Evolutionary conservation across 1,140 invertebrate species (phyloP), one percentile per base, ranked within the genome.

Genomic region (Galendromus occidentalis): DNA sequence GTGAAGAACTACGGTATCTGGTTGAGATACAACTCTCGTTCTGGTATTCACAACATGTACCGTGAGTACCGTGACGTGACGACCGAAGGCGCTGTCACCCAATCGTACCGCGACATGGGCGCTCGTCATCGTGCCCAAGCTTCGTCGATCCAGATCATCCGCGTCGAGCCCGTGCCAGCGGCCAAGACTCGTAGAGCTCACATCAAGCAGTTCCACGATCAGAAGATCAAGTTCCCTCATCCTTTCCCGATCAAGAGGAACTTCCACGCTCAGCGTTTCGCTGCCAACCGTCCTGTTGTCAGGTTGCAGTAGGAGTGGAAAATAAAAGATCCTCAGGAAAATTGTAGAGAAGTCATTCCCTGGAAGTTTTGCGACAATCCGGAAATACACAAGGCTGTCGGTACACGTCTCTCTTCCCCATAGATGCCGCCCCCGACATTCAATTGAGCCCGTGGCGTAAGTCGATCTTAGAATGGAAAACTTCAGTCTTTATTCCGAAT

Each of bases 21-120:
- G 94, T 78, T 99, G 73, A 83, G 95, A 70, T 83, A 82, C 75
- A 92, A 98, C 74, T 98, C 94, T 0, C 82, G 96, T 66, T 96
- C 92, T 55, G 96, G 95, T 65, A 97, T 91, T 42, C 96, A 99
- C 80, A 99, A 99, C 80, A 98, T 98, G 93, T 98, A 98, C 85
- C 83, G 94, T 65, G 96, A 99, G 79, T 99, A 99, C 79, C 82
- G 96, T 70, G 96, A 98, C 76, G 78, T 98, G 69, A 89, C 88
- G 44, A 86, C 91, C 4, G 86, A 89, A 64, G 90, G 87, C 66
- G 96, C 94, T 59, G 93, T 99, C 2, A 98, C 95, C 25, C 90
- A 96, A 75, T 97, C 93, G 78, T 99, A 98, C 78, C 82, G 93
- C 68, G 96, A 99, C 75, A 98, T 99, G 96, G 96, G 92, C 68